Percentiles rank a stretch among this genome's conserved stretches.
Evolutionary conservation across 2,797 vertebrate genomes (phyloP).

Genomic region (Liasis olivaceus): DNA sequence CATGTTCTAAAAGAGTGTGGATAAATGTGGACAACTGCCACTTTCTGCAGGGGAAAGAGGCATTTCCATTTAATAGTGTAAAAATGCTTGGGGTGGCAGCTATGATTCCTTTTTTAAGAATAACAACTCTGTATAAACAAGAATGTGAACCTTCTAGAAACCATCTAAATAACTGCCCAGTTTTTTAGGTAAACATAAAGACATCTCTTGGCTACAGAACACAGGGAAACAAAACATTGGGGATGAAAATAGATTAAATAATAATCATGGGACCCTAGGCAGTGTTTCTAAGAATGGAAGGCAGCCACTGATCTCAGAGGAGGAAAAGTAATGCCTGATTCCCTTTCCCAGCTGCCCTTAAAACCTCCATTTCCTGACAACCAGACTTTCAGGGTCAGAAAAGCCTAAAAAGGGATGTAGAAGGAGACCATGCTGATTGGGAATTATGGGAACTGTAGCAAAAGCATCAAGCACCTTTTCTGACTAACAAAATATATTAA

Average conservation of each 20-base stretch:
- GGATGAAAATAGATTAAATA: background rate
- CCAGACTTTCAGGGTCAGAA: too few species aligned
- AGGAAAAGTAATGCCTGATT: too few species aligned
- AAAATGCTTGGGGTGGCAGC: background rate
- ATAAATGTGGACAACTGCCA: background rate
- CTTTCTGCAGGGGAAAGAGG: background rate
- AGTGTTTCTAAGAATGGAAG: background rate
- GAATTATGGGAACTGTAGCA: too few species aligned
- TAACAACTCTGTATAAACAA: background rate
- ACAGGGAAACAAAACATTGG: background rate
- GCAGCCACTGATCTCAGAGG: too few species aligned
- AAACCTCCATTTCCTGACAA: too few species aligned
- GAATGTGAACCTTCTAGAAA: background rate
- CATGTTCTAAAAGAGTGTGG: background rate
- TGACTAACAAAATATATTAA: too few species aligned
- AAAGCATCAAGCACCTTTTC: too few species aligned
- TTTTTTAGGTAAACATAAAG: background rate
- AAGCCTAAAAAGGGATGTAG: too few species aligned
- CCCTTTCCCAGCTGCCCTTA: too few species aligned
- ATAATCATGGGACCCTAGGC: background rate
- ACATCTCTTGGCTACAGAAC: background rate
- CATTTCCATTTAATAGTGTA: background rate
- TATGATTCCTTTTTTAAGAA: background rate
- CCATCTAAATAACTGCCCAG: background rate
- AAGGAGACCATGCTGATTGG: too few species aligned